Evolutionary conservation across 2,888 invertebrate genomes (phyloP).

Genomic region (Ramazzottius varieornatus): DNA sequence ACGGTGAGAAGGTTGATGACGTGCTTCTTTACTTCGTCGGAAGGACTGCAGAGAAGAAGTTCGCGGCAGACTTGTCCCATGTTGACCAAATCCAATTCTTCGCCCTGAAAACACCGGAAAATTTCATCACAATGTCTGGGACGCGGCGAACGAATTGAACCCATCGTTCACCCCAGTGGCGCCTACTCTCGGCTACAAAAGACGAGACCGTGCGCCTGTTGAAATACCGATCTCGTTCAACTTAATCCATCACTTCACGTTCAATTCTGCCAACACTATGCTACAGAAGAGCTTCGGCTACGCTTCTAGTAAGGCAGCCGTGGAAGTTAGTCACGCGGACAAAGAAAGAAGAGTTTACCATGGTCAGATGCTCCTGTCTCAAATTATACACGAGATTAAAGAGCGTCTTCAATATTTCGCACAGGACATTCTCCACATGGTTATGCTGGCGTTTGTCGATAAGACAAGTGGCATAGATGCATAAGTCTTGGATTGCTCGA

Average conservation of each 20-base stretch:
- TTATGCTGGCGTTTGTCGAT: background rate
- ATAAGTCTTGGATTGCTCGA: background rate
- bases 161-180: too few species aligned
- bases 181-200: too few species aligned
- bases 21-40: background rate
- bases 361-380: constrained; percentile 22
- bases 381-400: constrained; percentile 25
- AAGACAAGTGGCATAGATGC: background rate
- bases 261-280: too few species aligned
- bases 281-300: too few species aligned
- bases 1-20: background rate
- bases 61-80: background rate
- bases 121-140: background rate
- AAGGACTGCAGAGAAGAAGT: background rate
- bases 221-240: too few species aligned
- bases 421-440: constrained; percentile 8
- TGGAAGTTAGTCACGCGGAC: too few species aligned
- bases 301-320: too few species aligned
- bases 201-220: too few species aligned
- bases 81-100: background rate
- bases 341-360: too few species aligned
- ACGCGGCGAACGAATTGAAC: too few species aligned
- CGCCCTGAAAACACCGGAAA: background rate
- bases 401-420: constrained; percentile 27
- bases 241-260: too few species aligned